These are phyloP conservation scores for Bicyclus anynana DNA, from an alignment of 1,140 invertebrate species.

Conservation along the genomic window DNA sequence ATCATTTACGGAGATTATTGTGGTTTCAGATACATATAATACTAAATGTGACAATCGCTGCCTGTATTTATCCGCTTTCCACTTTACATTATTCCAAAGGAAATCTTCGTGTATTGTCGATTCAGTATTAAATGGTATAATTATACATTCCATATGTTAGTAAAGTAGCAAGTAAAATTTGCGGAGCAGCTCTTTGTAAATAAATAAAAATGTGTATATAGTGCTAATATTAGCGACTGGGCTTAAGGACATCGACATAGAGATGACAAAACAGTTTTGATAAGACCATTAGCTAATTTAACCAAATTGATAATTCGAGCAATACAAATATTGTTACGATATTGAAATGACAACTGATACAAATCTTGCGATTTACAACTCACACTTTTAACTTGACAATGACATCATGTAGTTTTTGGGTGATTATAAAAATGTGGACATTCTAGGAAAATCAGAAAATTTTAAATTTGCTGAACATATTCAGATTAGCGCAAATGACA, in stretches of 20 bases:
- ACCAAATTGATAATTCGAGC: conserved; percentile 21
- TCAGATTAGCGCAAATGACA: too few relatives aligned
- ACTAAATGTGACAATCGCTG: conserved; percentile 12
- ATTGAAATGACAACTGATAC: conserved; percentile 10
- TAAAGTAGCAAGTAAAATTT: conserved; percentile 30
- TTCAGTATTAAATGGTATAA: conserved; percentile 36
- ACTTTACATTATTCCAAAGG: conserved; percentile 10
- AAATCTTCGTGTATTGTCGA: conserved; percentile 5
- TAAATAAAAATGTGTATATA: conserved; percentile 46
- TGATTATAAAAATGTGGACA: too few relatives aligned
- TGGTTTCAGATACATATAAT: conserved; percentile 15
- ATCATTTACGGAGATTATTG: conserved; percentile 4
- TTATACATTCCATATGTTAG: conserved; percentile 49
- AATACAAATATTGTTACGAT: conserved; percentile 34
- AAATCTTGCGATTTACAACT: not conserved
- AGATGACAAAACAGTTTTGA: conserved; percentile 32
- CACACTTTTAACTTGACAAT: not conserved
- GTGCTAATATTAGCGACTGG: conserved; percentile 31
- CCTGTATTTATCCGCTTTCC: not conserved
- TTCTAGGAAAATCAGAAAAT: too few relatives aligned
- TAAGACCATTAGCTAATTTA: conserved; percentile 19
- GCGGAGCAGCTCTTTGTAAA: conserved; percentile 44
- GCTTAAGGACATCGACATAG: conserved; percentile 37
- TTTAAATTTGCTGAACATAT: too few relatives aligned
- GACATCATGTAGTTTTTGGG: too few relatives aligned